Conservation (phyloP, 2,797 vertebrate genomes). For the Gastrophryne carolinensis region DNA sequence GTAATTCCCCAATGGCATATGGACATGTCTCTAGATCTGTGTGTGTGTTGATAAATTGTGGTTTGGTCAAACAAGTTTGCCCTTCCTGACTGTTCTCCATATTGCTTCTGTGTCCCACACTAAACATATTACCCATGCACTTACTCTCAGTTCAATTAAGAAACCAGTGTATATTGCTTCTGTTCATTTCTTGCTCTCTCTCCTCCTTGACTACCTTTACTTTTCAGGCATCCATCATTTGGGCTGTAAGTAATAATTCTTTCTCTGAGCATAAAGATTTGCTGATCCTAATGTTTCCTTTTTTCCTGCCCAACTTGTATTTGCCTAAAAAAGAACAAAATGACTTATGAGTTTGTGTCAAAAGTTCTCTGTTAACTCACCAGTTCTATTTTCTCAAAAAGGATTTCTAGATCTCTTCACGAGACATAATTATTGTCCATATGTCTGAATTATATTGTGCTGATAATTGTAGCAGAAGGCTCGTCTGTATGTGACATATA, state of each 20-base stretch:
- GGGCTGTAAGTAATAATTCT: slow-evolving; percentile 92
- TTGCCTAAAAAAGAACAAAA: slow-evolving; percentile 23
- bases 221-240: slow-evolving; percentile 94
- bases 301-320: slow-evolving; percentile 54
- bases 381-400: neutral
- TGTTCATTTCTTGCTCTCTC: slow-evolving; percentile 76
- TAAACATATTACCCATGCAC: neutral
- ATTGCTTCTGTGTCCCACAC: neutral
- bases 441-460: no score
- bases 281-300: slow-evolving; percentile 64
- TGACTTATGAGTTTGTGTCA: neutral
- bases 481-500: no score
- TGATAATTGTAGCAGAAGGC: no score
- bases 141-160: neutral
- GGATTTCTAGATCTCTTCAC: neutral
- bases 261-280: slow-evolving; percentile 66
- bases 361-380: slow-evolving; percentile 8
- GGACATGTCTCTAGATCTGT: no score
- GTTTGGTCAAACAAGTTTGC: neutral
- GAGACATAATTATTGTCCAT: no score
- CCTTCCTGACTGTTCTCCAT: neutral
- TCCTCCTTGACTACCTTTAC: slow-evolving; percentile 84
- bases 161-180: slow-evolving; percentile 4
- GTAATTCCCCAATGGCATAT: no score
- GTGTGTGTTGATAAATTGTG: no score